These are phyloP conservation scores for Meteorus sp. DNA, from an alignment of 1,140 invertebrate species.

Conservation along the genomic window DNA sequence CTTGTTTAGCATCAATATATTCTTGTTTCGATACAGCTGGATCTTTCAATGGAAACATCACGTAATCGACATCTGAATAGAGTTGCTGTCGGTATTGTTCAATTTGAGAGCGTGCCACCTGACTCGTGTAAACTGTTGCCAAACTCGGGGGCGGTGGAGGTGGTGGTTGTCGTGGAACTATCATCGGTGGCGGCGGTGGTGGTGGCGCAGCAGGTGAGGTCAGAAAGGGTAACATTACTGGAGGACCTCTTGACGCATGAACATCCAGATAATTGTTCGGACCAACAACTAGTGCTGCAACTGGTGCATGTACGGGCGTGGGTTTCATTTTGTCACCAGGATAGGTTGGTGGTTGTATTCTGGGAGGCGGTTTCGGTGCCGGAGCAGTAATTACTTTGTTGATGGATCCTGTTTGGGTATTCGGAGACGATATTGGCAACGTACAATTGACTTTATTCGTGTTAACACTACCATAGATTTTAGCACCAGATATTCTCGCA, in stretches of 20 bases:
- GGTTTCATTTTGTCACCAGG: slow-evolving; percentile 63
- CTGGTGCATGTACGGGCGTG: slow-evolving; percentile 54
- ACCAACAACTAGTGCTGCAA: slow-evolving; percentile 61
- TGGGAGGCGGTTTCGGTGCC: slow-evolving; percentile 50
- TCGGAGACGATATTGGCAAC: background rate
- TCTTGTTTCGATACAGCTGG: slow-evolving; percentile 86
- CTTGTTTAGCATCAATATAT: slow-evolving; percentile 83
- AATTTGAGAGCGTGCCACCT: slow-evolving; percentile 75
- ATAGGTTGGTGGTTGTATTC: slow-evolving; percentile 56
- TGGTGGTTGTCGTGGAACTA: slow-evolving; percentile 54
- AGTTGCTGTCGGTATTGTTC: slow-evolving; percentile 84
- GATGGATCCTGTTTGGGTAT: background rate
- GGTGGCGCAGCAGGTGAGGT: slow-evolving; percentile 60
- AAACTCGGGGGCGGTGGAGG: slow-evolving; percentile 63
- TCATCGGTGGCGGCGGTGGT: slow-evolving; percentile 62
- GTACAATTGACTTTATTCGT: slow-evolving; percentile 1
- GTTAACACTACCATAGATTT: background rate
- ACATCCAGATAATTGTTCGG: slow-evolving; percentile 72
- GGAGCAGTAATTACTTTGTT: slow-evolving; percentile 22
- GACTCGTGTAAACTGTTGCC: slow-evolving; percentile 66
- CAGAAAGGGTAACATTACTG: slow-evolving; percentile 65
- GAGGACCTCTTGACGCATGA: slow-evolving; percentile 63
- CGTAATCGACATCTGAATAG: slow-evolving; percentile 87
- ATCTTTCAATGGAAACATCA: slow-evolving; percentile 86
- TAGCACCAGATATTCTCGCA: background rate